These are phyloP conservation scores for Agrotis ipsilon DNA, from an alignment of 2,888 invertebrate species.

Conservation along the genomic window DNA sequence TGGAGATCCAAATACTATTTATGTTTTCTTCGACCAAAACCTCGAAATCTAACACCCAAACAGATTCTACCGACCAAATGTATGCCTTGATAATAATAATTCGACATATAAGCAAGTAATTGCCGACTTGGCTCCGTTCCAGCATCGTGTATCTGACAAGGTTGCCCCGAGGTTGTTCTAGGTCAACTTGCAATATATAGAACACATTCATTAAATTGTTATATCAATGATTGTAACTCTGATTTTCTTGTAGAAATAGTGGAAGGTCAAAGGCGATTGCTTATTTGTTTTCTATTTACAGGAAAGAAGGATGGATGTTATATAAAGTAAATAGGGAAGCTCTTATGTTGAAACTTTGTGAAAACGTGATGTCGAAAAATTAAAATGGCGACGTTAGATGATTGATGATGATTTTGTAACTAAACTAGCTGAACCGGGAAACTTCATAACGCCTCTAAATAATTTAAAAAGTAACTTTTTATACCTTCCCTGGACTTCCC, in stretches of 20 bases:
- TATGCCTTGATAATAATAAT: slow-evolving; percentile 25
- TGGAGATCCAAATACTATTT: not conserved
- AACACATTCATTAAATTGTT: slow-evolving; percentile 54
- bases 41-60: not conserved
- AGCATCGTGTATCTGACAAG: slow-evolving; percentile 58
- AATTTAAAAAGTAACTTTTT: too few species aligned
- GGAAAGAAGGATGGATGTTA: too few species aligned
- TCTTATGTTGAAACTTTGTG: not conserved
- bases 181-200: slow-evolving; percentile 52
- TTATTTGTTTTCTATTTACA: slow-evolving; percentile 3
- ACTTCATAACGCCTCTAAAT: too few species aligned
- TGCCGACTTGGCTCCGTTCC: slow-evolving; percentile 59
- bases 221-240: slow-evolving; percentile 29
- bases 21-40: not conserved
- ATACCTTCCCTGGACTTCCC: too few species aligned
- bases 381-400: not conserved
- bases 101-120: slow-evolving; percentile 30
- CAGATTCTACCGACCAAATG: not conserved
- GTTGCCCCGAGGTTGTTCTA: slow-evolving; percentile 54
- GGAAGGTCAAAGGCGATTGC: not conserved
- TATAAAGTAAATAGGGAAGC: too few species aligned
- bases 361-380: not conserved
- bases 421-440: too few species aligned
- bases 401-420: too few species aligned
- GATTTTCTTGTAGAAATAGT: slow-evolving; percentile 9